These are phyloP conservation scores for Calidris pugnax DNA, from an alignment of 2,113 vertebrate species.

Conservation along the genomic window DNA sequence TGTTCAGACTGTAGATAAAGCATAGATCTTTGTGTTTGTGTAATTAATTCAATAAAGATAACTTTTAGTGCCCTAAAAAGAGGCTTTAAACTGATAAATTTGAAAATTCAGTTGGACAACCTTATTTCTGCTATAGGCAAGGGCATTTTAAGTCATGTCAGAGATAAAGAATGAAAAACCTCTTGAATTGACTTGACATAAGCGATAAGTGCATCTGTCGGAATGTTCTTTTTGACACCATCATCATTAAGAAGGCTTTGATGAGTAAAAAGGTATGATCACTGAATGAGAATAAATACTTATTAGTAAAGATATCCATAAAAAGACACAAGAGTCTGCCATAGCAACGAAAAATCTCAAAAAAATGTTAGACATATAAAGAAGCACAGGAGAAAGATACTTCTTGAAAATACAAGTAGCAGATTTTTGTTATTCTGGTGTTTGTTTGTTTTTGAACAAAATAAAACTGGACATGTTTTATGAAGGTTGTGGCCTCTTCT, in stretches of 20 bases:
- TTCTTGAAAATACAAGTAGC: background rate
- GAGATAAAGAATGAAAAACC: slow-evolving; percentile 41
- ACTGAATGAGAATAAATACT: background rate
- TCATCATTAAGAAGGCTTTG: background rate
- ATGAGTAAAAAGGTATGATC: background rate
- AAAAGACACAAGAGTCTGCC: background rate
- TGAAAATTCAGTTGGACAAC: slow-evolving; percentile 67
- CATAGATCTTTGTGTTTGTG: slow-evolving; percentile 27
- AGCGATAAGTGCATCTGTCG: background rate
- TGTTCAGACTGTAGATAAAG: slow-evolving; percentile 65
- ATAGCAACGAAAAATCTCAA: background rate
- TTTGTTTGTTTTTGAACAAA: background rate
- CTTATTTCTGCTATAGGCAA: slow-evolving; percentile 70
- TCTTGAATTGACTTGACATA: slow-evolving; percentile 26
- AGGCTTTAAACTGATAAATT: slow-evolving; percentile 65
- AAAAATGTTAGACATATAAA: background rate
- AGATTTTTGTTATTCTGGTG: background rate
- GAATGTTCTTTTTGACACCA: slow-evolving; percentile 17
- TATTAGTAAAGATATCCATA: background rate
- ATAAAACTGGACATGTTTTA: background rate
- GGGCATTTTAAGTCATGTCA: slow-evolving; percentile 58
- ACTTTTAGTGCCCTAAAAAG: slow-evolving; percentile 54
- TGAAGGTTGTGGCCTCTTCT: background rate
- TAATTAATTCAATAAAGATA: slow-evolving; percentile 73
- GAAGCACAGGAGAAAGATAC: background rate